phyloP scores from a whole-genome alignment of 2,888 invertebrate genomes.

The Sphinx pinastri region DNA sequence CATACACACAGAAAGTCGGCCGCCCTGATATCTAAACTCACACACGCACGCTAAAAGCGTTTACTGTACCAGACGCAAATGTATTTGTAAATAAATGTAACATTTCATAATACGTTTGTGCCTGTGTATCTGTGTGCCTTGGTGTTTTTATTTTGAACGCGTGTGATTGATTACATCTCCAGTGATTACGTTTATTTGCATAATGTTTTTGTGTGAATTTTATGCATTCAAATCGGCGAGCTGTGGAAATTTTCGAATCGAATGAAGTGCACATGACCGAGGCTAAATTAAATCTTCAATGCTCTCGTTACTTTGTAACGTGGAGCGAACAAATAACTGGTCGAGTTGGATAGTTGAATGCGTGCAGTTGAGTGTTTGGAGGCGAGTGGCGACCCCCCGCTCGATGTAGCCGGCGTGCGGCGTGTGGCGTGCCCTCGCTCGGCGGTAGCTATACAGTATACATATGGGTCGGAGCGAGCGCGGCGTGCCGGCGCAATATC shows the following conservation, averaged over 20 bases:
- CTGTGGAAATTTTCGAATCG: constrained; percentile 18
- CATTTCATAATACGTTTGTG: constrained; percentile 38
- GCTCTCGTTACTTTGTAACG: constrained; percentile 52
- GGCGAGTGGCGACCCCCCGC: constrained; percentile 67
- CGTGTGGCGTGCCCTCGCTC: constrained; percentile 73
- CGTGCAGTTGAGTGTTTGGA: constrained; percentile 67
- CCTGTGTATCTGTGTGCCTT: constrained; percentile 30
- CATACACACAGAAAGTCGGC: constrained; percentile 31
- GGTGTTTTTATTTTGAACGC: constrained; percentile 35
- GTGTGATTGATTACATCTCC: constrained; percentile 33
- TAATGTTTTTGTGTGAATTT: constrained; percentile 39
- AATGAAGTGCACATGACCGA: constrained; percentile 31
- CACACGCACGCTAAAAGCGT: constrained; percentile 36
- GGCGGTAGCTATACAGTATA: constrained; percentile 60
- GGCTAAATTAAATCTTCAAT: constrained; percentile 25
- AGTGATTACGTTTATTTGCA: constrained; percentile 28
- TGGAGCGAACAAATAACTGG: constrained; percentile 62
- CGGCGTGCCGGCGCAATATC: constrained; percentile 81
- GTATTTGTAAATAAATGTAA: constrained; percentile 41
- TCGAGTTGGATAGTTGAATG: constrained; percentile 68
- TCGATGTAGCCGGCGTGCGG: constrained; percentile 49
- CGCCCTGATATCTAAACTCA: constrained; percentile 39
- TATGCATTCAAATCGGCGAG: background rate
- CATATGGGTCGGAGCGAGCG: constrained; percentile 75
- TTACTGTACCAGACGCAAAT: constrained; percentile 36